Base-by-base conservation (phyloP, 2,113 vertebrate species). In the Lanius ludovicianus region DNA sequence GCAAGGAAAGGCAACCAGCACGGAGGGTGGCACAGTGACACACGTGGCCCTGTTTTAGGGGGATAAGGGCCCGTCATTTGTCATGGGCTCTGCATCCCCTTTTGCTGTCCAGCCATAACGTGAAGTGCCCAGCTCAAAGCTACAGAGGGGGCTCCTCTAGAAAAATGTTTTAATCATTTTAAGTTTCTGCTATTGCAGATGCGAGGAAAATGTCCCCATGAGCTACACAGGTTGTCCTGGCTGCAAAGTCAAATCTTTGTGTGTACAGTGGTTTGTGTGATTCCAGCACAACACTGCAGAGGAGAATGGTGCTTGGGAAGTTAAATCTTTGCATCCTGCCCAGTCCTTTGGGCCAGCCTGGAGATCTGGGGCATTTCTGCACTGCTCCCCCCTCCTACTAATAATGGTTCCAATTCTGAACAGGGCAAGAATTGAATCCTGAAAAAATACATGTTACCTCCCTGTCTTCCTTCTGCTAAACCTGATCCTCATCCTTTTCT, bases 31-130 rank as follows among this genome's bases (percentile, higher is more conserved):
- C 73, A 37, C 56, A 6, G 74, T 3, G 37, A 19, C 4, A 6
- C 1, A 7, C 15, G 52, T 23, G 35, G 21, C 28, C 4, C 39
- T 19, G n/a, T 1, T 33, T 6, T 7, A 28, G 57, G 21, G 33
- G 37, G 15, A 24, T 5, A 37, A 55, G 23, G 39, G 23, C 15
- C 47, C 16, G 2, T 3, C 16, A 24, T 49, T 39, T n/a, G n/a
- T 18, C 73, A 39, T 7, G 17, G 35, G 57, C 39, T 84, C 81
- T 63, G 47, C 33, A 28, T 3, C 11, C 49, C 28, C 83, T 50
- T 24, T 7, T 0, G 0, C 28, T 75, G 68, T 5, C 44, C n/a
- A 33, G 25, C 55, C 15, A 5, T 7, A 10, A 25, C 1, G 8
- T 7, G 11, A 64, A 49, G 30, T 15, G 33, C 9, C 30, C 68